These are phyloP conservation scores for Romanogobio albipinnatus DNA, from an alignment of 2,113 vertebrate genomes.

Conservation along the genomic window DNA sequence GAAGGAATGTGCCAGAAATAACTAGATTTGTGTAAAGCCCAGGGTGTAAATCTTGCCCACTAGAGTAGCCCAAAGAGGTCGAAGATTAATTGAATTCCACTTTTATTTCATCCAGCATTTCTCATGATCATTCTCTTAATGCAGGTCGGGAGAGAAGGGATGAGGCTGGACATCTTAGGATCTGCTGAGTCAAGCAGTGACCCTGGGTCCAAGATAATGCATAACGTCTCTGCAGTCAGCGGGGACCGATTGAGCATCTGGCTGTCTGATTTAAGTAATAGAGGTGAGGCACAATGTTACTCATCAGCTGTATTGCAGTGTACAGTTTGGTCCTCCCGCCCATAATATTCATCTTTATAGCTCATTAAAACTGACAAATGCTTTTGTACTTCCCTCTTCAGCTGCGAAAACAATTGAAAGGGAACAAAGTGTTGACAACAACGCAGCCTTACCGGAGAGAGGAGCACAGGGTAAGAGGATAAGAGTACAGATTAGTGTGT, in stretches of 20 bases:
- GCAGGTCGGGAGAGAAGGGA: slow-evolving; percentile 1
- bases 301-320: background rate
- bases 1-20: slow-evolving; percentile 71
- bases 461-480: slow-evolving; percentile 6
- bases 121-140: slow-evolving; percentile 13
- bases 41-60: slow-evolving; percentile 18
- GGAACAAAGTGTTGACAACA: slow-evolving; percentile 12
- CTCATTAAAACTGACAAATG: slow-evolving; percentile 4
- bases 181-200: slow-evolving; percentile 1
- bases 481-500: slow-evolving; percentile 26
- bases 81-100: slow-evolving; percentile 27
- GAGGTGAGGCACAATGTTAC: slow-evolving; percentile 5
- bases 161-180: background rate
- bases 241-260: slow-evolving; percentile 1
- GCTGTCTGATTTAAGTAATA: slow-evolving; percentile 26
- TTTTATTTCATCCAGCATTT: slow-evolving; percentile 26
- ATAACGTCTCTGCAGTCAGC: background rate
- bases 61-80: background rate
- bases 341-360: background rate
- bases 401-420: slow-evolving; percentile 24
- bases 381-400: slow-evolving; percentile 16
- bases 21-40: slow-evolving; percentile 62
- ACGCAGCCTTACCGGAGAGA: background rate
- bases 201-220: background rate
- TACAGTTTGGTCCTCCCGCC: slow-evolving; percentile 8